These are phyloP conservation scores for Wasmannia auropunctata DNA, from an alignment of 1,140 invertebrate genomes.

Conservation along the genomic window DNA sequence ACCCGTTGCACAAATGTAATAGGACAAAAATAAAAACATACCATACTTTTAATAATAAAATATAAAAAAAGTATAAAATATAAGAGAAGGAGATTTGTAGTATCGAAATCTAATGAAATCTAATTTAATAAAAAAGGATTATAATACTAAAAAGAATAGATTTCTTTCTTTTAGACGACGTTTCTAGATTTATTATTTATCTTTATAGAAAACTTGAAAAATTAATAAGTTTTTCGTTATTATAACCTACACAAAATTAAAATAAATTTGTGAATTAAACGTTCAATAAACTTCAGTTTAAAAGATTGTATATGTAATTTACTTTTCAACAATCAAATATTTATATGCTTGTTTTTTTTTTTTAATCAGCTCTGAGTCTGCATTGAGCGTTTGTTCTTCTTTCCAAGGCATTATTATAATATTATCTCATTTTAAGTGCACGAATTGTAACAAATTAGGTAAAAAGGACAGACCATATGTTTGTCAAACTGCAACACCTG, in stretches of 20 bases:
- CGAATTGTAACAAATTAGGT: not conserved
- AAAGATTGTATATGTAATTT: not conserved
- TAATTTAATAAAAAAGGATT: constrained; percentile 2
- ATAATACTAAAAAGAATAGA: not conserved
- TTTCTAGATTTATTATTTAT: not conserved
- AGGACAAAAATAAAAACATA: not conserved
- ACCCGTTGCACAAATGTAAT: constrained; percentile 96
- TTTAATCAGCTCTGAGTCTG: too few species aligned
- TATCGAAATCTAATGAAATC: not conserved
- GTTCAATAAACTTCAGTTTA: not conserved
- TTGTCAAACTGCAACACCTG: not conserved
- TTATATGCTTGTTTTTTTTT: too few species aligned
- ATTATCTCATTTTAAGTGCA: too few species aligned
- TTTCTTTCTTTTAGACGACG: not conserved
- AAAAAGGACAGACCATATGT: too few species aligned
- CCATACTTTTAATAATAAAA: not conserved
- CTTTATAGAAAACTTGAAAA: not conserved
- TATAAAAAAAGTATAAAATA: not conserved
- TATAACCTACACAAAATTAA: not conserved
- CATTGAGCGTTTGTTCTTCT: too few species aligned
- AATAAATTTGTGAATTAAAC: not conserved
- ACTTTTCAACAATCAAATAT: not conserved
- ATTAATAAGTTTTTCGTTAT: not conserved
- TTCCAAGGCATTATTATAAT: too few species aligned
- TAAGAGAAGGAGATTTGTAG: not conserved